Conservation (phyloP, 2,113 vertebrate genomes). For the Ia io region DNA sequence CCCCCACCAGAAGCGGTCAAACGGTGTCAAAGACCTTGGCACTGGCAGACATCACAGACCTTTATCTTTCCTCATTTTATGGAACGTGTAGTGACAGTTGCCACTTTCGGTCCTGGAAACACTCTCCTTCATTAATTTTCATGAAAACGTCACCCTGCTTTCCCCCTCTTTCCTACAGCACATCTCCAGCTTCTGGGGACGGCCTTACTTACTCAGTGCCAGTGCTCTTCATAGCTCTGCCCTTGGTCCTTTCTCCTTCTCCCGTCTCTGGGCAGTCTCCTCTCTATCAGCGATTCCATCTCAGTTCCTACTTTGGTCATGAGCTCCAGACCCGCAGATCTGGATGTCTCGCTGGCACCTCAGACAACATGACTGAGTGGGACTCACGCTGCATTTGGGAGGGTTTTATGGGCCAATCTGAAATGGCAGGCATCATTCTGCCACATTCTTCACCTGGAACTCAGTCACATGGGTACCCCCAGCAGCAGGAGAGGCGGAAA, state of each 20-base stretch:
- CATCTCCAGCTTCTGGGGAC: not conserved
- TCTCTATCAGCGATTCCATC: not conserved
- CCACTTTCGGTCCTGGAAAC: not conserved
- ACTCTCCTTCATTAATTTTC: not conserved
- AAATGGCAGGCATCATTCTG: accelerated
- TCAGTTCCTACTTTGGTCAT: not conserved
- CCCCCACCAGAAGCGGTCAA: not conserved
- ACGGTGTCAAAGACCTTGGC: too few relatives aligned
- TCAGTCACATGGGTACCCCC: not conserved
- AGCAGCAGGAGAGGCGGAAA: not conserved
- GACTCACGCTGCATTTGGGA: accelerated
- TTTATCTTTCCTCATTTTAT: not conserved
- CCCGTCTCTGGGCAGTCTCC: not conserved
- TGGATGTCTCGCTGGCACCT: not conserved
- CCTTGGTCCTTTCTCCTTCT: not conserved
- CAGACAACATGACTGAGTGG: not conserved
- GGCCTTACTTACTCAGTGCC: not conserved
- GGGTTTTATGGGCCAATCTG: not conserved
- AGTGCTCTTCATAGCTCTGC: not conserved
- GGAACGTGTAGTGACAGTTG: not conserved
- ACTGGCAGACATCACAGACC: too few relatives aligned
- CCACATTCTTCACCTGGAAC: not conserved
- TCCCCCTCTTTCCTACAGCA: not conserved
- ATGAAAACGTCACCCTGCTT: not conserved
- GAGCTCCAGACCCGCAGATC: not conserved